Evolutionary conservation across 2,113 vertebrate species (phyloP), one percentile per base, ranked within the genome.

Genomic region (Phyllostomus hastatus): DNA sequence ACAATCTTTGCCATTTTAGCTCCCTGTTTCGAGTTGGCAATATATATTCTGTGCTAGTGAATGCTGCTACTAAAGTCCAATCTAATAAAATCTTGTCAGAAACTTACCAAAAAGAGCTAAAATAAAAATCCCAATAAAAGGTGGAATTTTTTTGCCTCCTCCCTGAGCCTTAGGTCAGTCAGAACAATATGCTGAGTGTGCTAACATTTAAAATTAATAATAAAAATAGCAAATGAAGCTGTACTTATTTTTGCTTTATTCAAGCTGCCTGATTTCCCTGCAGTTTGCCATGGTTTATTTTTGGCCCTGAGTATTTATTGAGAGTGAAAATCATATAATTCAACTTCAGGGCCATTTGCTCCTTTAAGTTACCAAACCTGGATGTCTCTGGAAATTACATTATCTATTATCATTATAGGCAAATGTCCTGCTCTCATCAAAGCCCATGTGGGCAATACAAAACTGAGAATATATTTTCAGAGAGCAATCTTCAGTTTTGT

Each of bases 361-460:
- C 90, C 50, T 97, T 96, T 89, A 97, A 96, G 88, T 96, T 81
- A 75, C 79, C 72, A 97, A 93, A 38, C 43, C 31, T 67, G 83
- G 43, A 91, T 61, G 52, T 95, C 90, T 11, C 0, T 82, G 61
- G 57, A 92, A 96, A 81, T 59, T 14, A 86, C 57, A 70, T 41
- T 50, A 41, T 35, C 69, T 90, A 10, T 1, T 19, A n/a, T 1
- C 14, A 79, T 85, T 43, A 82, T 67, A 80, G 3, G 3, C 75
- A 92, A 95, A 69, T 94, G 48, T 48, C 54, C 52, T 94, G 82
- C 70, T 96, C 90, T 97, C 78, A 96, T 91, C 16, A 5, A 59
- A 86, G 26, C 41, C 72, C 22, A 82, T 33, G 26, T 79, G 46
- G 1, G 46, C 26, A 97, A 97, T 70, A 1, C 2, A 79, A 98